Evolutionary conservation across 2,888 invertebrate species (phyloP).

Genomic region (Dendrolimus houi): DNA sequence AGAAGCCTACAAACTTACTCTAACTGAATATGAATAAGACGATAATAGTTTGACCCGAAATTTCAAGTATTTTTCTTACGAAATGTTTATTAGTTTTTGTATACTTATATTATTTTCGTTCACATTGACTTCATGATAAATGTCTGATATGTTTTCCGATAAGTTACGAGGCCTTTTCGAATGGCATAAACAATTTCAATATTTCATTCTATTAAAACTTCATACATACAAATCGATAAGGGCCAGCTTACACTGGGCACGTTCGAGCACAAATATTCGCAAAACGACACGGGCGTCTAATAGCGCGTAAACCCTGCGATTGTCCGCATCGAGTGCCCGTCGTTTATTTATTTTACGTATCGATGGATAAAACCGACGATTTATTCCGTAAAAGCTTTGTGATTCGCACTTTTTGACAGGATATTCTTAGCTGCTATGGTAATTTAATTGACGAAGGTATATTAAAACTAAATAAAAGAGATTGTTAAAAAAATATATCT

Average conservation of each 20-base stretch:
- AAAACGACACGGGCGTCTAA: constrained; percentile 38
- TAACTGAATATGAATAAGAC: no score
- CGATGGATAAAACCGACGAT: constrained; percentile 24
- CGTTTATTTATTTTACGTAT: constrained; percentile 40
- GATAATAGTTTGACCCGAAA: no score
- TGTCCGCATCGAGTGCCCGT: constrained; percentile 35
- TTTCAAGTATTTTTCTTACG: no score
- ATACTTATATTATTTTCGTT: no score
- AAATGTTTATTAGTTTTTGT: no score
- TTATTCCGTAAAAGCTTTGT: constrained; percentile 1
- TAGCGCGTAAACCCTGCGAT: constrained; percentile 54
- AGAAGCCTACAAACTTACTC: no score
- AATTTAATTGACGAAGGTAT: neutral
- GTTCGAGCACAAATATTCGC: constrained; percentile 41
- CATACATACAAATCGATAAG: constrained; percentile 4
- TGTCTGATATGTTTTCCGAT: no score
- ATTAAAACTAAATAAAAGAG: no score
- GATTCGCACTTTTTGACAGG: neutral
- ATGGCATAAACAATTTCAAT: no score
- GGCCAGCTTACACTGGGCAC: constrained; percentile 19
- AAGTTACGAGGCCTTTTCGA: no score
- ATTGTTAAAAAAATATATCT: no score
- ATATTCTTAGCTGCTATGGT: neutral
- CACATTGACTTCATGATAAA: no score
- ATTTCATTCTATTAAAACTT: constrained; percentile 3